Evolutionary conservation across 2,113 vertebrate species (phyloP).

Genomic region (Eira barbara): DNA sequence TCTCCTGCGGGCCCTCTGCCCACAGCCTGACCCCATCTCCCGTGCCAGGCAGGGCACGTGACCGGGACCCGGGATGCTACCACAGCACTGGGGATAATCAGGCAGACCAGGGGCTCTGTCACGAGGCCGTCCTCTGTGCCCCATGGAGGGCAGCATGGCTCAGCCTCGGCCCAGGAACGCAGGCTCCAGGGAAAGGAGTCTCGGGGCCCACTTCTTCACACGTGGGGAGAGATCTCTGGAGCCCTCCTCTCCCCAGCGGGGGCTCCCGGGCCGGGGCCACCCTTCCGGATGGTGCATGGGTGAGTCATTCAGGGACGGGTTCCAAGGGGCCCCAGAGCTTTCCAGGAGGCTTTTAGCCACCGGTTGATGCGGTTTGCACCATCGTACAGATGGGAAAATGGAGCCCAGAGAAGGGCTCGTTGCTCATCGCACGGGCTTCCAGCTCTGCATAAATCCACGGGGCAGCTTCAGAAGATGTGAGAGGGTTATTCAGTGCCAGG

Average conservation of each 20-base stretch:
- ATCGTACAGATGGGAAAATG: too few relatives aligned
- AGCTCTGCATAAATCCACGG: background rate
- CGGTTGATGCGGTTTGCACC: background rate
- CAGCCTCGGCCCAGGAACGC: accelerated
- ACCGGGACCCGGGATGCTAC: background rate
- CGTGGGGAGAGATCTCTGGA: background rate
- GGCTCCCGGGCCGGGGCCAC: background rate
- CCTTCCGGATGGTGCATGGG: background rate
- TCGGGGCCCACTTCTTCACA: accelerated
- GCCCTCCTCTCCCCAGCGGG: too few relatives aligned
- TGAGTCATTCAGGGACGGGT: background rate
- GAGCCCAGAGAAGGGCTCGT: background rate
- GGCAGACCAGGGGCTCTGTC: background rate
- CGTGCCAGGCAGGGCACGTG: background rate
- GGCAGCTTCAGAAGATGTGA: background rate
- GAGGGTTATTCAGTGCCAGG: background rate
- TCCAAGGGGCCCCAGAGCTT: background rate
- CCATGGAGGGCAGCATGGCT: background rate
- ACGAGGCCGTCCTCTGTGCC: background rate
- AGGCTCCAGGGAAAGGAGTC: background rate
- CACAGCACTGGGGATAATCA: background rate
- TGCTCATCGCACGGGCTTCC: background rate
- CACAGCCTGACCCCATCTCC: background rate
- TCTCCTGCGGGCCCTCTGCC: background rate
- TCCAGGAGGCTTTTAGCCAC: background rate